A percentile compares a stretch with the other conserved stretches of the same genome.
phyloP scores from a whole-genome alignment of 2,888 invertebrate genomes.

The Anthrax anthrax region DNA sequence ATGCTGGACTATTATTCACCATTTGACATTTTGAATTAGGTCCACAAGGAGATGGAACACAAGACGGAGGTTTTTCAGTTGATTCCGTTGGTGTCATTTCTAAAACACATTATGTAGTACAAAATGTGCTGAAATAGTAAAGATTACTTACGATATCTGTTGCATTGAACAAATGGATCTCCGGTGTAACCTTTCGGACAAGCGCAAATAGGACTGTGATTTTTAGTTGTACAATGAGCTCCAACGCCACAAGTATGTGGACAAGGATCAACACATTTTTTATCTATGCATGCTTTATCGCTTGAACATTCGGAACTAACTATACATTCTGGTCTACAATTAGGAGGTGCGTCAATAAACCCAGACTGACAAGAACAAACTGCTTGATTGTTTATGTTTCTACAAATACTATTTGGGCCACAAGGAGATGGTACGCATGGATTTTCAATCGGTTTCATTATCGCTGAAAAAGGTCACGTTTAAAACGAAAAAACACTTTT shows the following conservation, averaged over 20 bases:
- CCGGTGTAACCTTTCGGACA: constrained; percentile 75
- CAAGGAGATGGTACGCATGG: constrained; percentile 77
- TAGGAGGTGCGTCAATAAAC: constrained; percentile 64
- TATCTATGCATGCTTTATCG: constrained; percentile 71
- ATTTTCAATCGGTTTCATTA: constrained; percentile 33
- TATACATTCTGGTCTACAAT: constrained; percentile 71
- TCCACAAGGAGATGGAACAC: constrained; percentile 71
- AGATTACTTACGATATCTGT: constrained; percentile 47
- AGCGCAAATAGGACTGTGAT: constrained; percentile 77
- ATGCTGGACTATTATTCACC: constrained; percentile 56
- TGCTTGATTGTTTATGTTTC: constrained; percentile 62
- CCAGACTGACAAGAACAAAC: constrained; percentile 73
- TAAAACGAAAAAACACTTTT: too few relatives aligned
- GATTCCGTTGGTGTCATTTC: background rate
- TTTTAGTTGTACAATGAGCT: constrained; percentile 67
- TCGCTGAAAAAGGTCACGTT: constrained; percentile 15
- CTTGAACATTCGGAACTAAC: constrained; percentile 74
- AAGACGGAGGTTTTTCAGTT: constrained; percentile 57
- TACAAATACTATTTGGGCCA: constrained; percentile 75
- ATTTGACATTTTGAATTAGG: constrained; percentile 69
- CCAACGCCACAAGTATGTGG: constrained; percentile 75
- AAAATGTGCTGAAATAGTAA: background rate
- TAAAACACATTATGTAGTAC: background rate
- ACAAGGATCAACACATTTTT: constrained; percentile 77
- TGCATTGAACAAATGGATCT: constrained; percentile 70